Evolutionary conservation across 2,797 vertebrate species (phyloP), one percentile per base, ranked within the genome.

Genomic region (Distichodus sexfasciatus): DNA sequence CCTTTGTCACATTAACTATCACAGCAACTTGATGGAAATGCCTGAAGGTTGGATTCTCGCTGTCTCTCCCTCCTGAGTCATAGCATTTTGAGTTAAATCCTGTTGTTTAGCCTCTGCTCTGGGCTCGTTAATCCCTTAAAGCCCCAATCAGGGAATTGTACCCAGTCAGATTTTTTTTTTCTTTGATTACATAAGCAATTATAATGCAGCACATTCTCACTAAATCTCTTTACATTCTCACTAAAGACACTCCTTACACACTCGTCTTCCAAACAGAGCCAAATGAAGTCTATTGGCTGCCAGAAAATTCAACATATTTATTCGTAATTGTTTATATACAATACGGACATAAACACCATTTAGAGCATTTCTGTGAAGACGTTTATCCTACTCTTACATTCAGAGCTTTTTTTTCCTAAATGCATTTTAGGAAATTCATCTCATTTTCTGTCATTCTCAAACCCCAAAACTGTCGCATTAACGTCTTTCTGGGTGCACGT

Each of bases 121-220:
- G 53, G 2, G 21, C 29, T 36, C 29, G 9, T 12, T 36, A 55
- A 55, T 68, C 43, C 17, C 14, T 48, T 58, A 29, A 38, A 58
- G 15, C 51, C 28, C 12, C n/a, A 10, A 43, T 26, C n/a, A 21
- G 10, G 29, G 10, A 40, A 40, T 68, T 29, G 11, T 48, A 50
- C 31, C 31, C 8, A 19, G n/a, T 1, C 23, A 38, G 58, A 36
- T 54, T 57, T 58, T n/a, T 57, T 58, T 38, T n/a, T n/a, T n/a
- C n/a, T n/a, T n/a, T n/a, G n/a, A n/a, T n/a, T n/a, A n/a, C n/a
- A 29, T 44, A 68, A 47, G 19, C 9, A 58, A 58, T 24, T 36
- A 47, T 28, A 46, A 40, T n/a, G 58, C 33, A 12, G 9, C 3
- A 58, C 7, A 35, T 23, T 50, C 17, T 17, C 54, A 50, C 2